A percentile compares a stretch with the other conserved stretches of the same genome.
Evolutionary conservation across 2,113 vertebrate species (phyloP).

Genomic region (Catagonus wagneri): DNA sequence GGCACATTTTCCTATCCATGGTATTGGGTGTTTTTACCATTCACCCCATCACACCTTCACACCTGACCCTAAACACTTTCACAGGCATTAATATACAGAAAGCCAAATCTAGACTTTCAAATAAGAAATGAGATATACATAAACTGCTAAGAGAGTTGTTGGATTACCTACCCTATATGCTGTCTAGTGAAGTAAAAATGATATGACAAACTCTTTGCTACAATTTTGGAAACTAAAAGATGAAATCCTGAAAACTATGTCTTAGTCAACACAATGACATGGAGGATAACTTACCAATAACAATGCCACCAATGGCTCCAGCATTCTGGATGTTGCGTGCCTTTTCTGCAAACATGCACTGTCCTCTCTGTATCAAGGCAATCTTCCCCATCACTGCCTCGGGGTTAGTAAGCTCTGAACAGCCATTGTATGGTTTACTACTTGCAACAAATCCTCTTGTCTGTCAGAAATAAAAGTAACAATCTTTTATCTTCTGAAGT

Average conservation of each 20-base stretch:
- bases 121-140: not conserved
- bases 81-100: constrained; percentile 16
- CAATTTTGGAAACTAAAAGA: constrained; percentile 11
- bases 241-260: not conserved
- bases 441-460: constrained; percentile 95
- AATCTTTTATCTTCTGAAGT: constrained; percentile 47
- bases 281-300: constrained; percentile 92
- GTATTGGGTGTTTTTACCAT: not conserved
- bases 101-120: not conserved
- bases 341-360: constrained; percentile 99
- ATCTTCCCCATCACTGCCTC: constrained; percentile 95
- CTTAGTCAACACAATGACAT: not conserved
- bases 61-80: not conserved
- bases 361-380: constrained; percentile 96
- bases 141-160: not conserved
- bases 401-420: constrained; percentile 93
- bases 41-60: not conserved
- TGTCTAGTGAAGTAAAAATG: constrained; percentile 43
- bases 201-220: not conserved
- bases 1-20: not conserved
- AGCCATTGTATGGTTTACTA: constrained; percentile 97
- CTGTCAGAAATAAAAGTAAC: constrained; percentile 86
- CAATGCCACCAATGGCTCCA: constrained; percentile 97
- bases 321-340: constrained; percentile 97
- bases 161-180: not conserved